Conservation (phyloP, 2,113 vertebrate species). For the Zosterops pallidus region DNA sequence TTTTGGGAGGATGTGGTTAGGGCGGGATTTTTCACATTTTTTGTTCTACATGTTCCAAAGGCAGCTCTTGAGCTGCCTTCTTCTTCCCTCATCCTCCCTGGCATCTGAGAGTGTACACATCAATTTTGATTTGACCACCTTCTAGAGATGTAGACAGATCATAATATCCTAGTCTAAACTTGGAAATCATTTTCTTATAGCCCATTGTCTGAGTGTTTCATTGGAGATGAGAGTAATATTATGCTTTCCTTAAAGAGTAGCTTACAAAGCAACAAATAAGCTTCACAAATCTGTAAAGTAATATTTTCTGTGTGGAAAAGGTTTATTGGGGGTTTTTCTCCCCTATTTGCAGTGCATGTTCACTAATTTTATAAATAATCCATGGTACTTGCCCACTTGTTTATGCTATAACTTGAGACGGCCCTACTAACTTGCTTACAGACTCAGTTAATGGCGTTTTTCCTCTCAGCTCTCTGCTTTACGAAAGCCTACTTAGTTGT, state of each 20-base stretch:
- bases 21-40: not conserved
- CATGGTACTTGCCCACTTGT: not conserved
- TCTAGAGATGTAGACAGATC: not conserved
- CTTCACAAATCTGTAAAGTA: not conserved
- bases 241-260: not conserved
- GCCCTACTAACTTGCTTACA: not conserved
- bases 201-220: not conserved
- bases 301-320: not conserved
- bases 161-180: not conserved
- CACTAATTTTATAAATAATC: not conserved
- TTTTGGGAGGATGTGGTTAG: constrained; percentile 34
- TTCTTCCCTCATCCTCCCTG: not conserved
- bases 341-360: not conserved
- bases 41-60: not conserved
- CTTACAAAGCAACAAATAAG: not conserved
- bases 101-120: not conserved
- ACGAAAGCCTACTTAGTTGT: not conserved
- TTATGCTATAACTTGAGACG: not conserved
- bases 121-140: not conserved
- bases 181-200: not conserved
- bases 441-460: not conserved
- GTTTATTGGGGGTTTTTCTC: not conserved
- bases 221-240: not conserved
- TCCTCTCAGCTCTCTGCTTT: not conserved
- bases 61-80: not conserved